phyloP scores from a whole-genome alignment of 1,140 invertebrate genomes.

The Papilio polytes region DNA sequence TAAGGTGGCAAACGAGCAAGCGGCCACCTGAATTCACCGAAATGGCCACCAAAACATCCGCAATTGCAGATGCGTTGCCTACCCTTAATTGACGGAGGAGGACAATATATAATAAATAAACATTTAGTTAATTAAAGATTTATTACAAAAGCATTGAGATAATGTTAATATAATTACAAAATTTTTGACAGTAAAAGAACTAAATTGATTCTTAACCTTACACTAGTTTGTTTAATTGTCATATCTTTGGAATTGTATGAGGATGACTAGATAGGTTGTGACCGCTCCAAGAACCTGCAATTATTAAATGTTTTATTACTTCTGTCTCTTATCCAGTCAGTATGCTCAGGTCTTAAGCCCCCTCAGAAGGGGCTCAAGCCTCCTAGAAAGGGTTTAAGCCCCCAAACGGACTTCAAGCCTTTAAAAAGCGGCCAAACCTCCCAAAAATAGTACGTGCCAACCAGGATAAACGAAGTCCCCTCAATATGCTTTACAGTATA shows the following conservation, averaged over 20 bases:
- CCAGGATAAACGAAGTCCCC: no score
- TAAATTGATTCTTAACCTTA: neutral
- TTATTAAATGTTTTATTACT: neutral
- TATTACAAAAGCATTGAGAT: neutral
- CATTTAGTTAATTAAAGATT: neutral
- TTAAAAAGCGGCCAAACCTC: no score
- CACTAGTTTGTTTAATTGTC: conserved; percentile 59
- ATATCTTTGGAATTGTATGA: conserved; percentile 88
- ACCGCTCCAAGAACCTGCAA: conserved; percentile 88
- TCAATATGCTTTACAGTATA: no score
- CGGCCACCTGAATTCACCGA: no score
- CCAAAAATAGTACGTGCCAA: no score
- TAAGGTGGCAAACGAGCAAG: no score
- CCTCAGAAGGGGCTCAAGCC: neutral
- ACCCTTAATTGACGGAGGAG: no score
- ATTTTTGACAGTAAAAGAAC: neutral
- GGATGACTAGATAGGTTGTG: conserved; percentile 88
- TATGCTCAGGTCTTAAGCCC: neutral
- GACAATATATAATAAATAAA: no score
- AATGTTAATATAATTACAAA: neutral
- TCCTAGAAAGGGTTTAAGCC: neutral
- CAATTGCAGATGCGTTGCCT: no score
- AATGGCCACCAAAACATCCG: no score
- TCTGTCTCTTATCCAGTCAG: neutral
- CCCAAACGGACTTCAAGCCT: no score